Conservation (phyloP, 2,888 invertebrate genomes). For the Meloe dianella region DNA sequence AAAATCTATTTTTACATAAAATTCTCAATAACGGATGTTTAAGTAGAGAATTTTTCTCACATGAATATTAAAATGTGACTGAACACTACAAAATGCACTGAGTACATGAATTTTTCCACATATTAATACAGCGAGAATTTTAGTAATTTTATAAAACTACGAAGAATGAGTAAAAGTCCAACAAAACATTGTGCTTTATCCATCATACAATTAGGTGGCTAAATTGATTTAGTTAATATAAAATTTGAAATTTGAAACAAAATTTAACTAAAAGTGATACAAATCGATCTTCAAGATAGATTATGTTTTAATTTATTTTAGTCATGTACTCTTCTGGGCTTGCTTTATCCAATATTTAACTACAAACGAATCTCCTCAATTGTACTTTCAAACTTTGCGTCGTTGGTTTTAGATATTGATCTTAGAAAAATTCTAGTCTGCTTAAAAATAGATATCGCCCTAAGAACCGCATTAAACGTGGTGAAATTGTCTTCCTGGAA, state of each 20-base stretch:
- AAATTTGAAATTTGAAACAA: neutral
- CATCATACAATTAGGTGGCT: neutral
- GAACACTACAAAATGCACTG: neutral
- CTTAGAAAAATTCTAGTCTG: conserved; percentile 10
- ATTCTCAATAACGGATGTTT: neutral
- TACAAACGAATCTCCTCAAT: neutral
- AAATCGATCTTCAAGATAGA: neutral
- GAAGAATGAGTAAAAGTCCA: neutral
- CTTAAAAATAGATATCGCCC: conserved; percentile 25
- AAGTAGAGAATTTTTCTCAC: neutral
- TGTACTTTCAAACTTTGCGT: neutral
- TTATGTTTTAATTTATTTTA: neutral
- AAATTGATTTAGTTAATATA: neutral
- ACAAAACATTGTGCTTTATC: neutral
- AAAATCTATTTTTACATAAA: neutral
- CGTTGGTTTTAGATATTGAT: neutral
- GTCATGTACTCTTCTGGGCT: neutral
- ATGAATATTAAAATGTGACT: conserved; percentile 4
- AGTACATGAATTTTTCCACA: neutral
- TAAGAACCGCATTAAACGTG: conserved; percentile 23
- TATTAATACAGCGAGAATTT: conserved; percentile 6
- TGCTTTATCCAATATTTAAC: neutral
- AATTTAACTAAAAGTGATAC: neutral
- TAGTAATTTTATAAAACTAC: neutral
- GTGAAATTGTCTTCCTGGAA: conserved; percentile 26